Base-by-base conservation (phyloP, 30 jellyfish, hydroid and myxozoan genomes). In the Hydractinia symbiolongicarpus region DNA sequence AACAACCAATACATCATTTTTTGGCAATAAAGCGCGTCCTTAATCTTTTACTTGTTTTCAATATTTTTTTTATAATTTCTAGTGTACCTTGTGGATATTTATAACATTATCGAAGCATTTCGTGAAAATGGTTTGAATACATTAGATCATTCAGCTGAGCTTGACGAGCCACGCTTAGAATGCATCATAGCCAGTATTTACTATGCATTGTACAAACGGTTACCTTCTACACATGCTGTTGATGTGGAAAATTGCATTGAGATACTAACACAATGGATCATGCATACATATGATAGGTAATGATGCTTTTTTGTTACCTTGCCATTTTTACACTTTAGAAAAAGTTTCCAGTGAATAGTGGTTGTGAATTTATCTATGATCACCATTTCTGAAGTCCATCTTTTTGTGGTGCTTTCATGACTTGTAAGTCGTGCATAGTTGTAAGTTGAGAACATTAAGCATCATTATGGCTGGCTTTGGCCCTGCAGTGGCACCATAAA, bases 131-230 rank as follows among this genome's bases (percentile, higher is more conserved):
- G 98, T 53, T 81, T 92, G 52, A 92, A 92, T 67, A 79, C 96
- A 17, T 82, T 86, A 40, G 93, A 84, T 70, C 95, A 82, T 66
- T 61, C 92, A 57, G 95, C 95, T 5, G 96, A 92, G 67, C 78
- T 92, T 16, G 98, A 92, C 55, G 98, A 92, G 79, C 94, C 96
- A 5, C 95, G 98, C 4, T 84, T 92, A 82, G 98, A 92, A 77
- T 92, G 96, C 76, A 89, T 92, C 44, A 67, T 92, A 9, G 90
- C 98, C 61, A 92, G 98, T 67, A 88, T 92, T 50, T 92, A 83
- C 74, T 92, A 73, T 77, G 91, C 98, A 11, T 79, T 92, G 62
- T 84, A 83, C 58, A 92, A 92, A 79, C 73, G 98, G 49, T 85
- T 92, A 61, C 98, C 98, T 5, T 80, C 96, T 6, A 82, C 95